These are phyloP conservation scores for Geotria australis DNA, from an alignment of 2,797 vertebrate genomes.

Conservation along the genomic window DNA sequence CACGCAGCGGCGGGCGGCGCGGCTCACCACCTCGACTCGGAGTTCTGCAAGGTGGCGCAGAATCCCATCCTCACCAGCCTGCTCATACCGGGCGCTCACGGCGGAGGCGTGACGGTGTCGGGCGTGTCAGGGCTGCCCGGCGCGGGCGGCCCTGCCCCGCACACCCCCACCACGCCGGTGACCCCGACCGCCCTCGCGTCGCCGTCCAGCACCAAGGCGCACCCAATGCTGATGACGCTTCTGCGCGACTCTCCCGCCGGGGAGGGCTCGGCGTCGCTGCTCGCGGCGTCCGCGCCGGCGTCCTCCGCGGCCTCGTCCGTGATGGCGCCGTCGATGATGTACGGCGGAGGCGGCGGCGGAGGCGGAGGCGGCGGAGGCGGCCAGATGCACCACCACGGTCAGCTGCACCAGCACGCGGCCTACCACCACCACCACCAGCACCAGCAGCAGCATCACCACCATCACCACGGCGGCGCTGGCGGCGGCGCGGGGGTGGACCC, in stretches of 20 bases:
- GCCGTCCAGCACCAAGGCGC: constrained; percentile 92
- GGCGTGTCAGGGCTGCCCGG: constrained; percentile 15
- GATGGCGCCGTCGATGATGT: constrained; percentile 45
- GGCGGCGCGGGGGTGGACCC: constrained; percentile 17
- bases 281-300: constrained; percentile 24
- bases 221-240: constrained; percentile 97
- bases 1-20: background rate
- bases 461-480: constrained; percentile 11
- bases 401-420: too few species aligned
- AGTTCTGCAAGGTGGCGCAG: constrained; percentile 93
- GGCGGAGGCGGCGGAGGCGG: too few species aligned
- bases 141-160: constrained; percentile 2
- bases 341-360: constrained; percentile 8
- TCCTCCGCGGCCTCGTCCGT: constrained; percentile 85
- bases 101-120: constrained; percentile 17
- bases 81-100: constrained; percentile 74
- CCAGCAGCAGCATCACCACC: too few species aligned
- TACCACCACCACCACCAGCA: too few species aligned
- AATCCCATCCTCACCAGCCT: constrained; percentile 94
- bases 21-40: background rate
- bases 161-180: constrained; percentile 18
- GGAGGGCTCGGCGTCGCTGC: constrained; percentile 64
- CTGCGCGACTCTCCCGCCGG: constrained; percentile 88
- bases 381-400: too few species aligned
- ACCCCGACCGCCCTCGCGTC: constrained; percentile 82